Percentiles rank a stretch among this genome's conserved stretches.
Conservation (phyloP, 2,113 vertebrate species). For the Eonycteris spelaea region DNA sequence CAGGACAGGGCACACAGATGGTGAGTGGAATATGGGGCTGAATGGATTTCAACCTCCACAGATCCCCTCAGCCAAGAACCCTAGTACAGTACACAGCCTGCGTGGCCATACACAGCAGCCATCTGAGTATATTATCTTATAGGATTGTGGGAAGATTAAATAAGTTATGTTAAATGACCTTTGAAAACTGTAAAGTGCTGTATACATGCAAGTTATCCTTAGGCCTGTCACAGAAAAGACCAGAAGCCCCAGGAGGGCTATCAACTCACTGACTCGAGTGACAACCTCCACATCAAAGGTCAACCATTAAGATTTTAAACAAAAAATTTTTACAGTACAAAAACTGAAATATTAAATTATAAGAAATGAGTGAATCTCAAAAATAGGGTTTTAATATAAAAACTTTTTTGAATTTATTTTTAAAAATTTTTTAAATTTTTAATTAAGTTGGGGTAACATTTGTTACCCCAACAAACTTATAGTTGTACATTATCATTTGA, state of each 20-base stretch:
- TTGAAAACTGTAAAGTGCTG: not conserved
- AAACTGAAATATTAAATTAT: not conserved
- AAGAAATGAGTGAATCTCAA: not conserved
- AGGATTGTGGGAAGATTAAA: not conserved
- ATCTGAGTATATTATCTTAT: not conserved
- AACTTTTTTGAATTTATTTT: not conserved
- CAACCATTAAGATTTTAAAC: not conserved
- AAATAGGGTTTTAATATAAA: constrained; percentile 47
- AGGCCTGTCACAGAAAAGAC: not conserved
- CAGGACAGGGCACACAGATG: not conserved
- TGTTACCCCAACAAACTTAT: no score
- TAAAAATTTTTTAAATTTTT: no score
- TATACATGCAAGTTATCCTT: not conserved
- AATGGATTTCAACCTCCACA: not conserved
- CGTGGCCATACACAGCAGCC: not conserved
- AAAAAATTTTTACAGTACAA: not conserved
- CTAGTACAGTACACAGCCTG: not conserved
- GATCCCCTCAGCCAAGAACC: not conserved
- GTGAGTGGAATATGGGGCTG: not conserved
- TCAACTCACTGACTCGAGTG: not conserved
- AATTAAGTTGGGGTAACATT: no score
- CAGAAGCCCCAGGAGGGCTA: not conserved
- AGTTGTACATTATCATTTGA: no score
- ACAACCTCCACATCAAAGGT: not conserved
- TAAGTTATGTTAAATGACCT: not conserved